Evolutionary conservation across 2,113 vertebrate species (phyloP).

Genomic region (western clawed frog (Xenopus tropicalis)): DNA sequence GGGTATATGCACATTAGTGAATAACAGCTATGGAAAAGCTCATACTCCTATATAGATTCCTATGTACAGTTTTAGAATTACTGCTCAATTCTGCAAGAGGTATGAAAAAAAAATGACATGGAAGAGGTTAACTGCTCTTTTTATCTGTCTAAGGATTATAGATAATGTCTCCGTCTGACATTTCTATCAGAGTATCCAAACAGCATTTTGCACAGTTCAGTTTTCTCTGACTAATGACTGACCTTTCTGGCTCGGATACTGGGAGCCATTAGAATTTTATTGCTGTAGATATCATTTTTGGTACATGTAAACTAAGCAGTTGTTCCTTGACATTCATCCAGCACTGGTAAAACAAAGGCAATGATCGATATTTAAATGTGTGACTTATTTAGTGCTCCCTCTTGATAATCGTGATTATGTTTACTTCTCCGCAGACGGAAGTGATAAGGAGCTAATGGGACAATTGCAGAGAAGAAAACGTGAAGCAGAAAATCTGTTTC

Average conservation of each 20-base stretch:
- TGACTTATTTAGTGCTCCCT: slow-evolving; percentile 49
- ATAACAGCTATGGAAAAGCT: too few species aligned
- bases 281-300: slow-evolving; percentile 24
- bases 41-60: too few species aligned
- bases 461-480: not conserved
- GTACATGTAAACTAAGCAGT: slow-evolving; percentile 13
- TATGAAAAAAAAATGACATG: too few species aligned
- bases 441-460: not conserved
- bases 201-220: slow-evolving; percentile 32
- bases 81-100: too few species aligned
- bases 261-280: slow-evolving; percentile 55
- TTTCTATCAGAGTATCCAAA: slow-evolving; percentile 43
- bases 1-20: too few species aligned
- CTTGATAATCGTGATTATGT: slow-evolving; percentile 42
- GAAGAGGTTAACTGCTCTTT: slow-evolving; percentile 40
- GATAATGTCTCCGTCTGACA: slow-evolving; percentile 41
- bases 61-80: too few species aligned
- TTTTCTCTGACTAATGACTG: slow-evolving; percentile 42
- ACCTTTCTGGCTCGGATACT: slow-evolving; percentile 46
- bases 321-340: slow-evolving; percentile 52
- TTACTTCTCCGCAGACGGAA: slow-evolving; percentile 33
- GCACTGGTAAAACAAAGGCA: slow-evolving; percentile 25
- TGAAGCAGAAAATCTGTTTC: slow-evolving; percentile 28
- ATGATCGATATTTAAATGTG: slow-evolving; percentile 40
- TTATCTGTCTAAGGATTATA: not conserved